Evolutionary conservation across 2,888 invertebrate species (phyloP), one percentile per base, ranked within the genome.

Genomic region (Amphipyra tragopoginis): DNA sequence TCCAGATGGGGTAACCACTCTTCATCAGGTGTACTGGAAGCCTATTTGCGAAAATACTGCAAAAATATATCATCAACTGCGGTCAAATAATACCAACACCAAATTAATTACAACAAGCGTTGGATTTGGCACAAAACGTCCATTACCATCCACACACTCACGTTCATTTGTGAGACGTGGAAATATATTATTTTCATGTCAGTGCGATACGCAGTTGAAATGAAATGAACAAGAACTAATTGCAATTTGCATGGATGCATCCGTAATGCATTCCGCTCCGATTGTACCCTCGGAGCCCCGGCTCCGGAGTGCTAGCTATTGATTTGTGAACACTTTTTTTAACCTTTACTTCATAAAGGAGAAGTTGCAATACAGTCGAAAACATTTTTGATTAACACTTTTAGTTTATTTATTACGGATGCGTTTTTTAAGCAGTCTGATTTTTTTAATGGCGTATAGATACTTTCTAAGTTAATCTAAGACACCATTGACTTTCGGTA

Each of bases 171-270:
- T 58, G 62, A 48, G 54, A 51, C 39, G 45, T 15, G 73, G 39
- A 49, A 62, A 67, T 64, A 64, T 59, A 75, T 70, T 67, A 66
- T 63, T 55, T 61, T 60, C 47, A 50, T 55, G 63, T 50, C 56
- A 51, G 38, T 55, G 48, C 48, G 52, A 72, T 72, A 69, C 65
- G 65, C 48, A 59, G 58, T 50, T 15, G 48, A 70, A 75, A 75
- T 78, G 75, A 78, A 73, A 77, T 73, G 67, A 75, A 73, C 73
- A 70, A 63, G 62, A 72, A 79, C 61, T 78, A 74, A 79, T 78
- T 76, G 68, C 59, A 68, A 66, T 79, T 69, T 74, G 74, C 74
- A 72, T 76, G 72, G 36, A 80, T 74, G 62, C 71, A 72, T 79
- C 53, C 65, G 67, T 66, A 69, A 75, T 74, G 45, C 44, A 55